A percentile compares a stretch with the other conserved stretches of the same genome.
Conservation (phyloP, 2,888 invertebrate species). For the Amorpha juglandis region DNA sequence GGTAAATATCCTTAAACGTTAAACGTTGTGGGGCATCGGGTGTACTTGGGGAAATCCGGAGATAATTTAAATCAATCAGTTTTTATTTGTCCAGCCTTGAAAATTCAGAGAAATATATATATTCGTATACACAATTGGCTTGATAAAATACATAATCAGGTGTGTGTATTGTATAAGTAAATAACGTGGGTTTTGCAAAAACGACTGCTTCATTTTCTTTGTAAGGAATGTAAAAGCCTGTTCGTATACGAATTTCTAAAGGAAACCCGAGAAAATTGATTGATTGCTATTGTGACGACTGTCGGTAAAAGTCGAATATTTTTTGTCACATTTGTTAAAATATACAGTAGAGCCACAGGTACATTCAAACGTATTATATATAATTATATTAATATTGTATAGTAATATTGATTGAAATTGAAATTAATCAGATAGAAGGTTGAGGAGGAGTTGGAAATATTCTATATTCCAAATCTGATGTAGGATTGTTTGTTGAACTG, state of each 20-base stretch:
- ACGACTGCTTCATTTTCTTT: neutral
- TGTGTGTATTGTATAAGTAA: neutral
- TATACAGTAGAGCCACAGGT: neutral
- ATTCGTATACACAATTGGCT: too few relatives aligned
- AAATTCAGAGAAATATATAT: neutral
- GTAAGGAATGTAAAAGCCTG: neutral
- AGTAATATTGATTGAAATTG: too few relatives aligned
- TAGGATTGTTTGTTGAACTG: slow-evolving; percentile 32
- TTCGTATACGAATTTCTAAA: neutral
- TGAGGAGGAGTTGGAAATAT: too few relatives aligned
- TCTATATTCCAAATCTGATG: slow-evolving; percentile 31
- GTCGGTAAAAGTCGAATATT: neutral
- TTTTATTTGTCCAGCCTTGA: neutral
- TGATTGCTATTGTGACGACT: neutral
- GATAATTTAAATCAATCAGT: neutral
- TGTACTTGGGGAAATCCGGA: neutral
- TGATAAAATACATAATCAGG: neutral
- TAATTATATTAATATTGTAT: too few relatives aligned
- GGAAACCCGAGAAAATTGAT: neutral
- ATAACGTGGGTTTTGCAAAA: neutral
- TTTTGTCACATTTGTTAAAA: slow-evolving; percentile 5
- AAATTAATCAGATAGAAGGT: too few relatives aligned
- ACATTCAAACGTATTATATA: neutral
- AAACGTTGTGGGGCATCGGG: neutral
- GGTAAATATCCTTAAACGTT: neutral